These are phyloP conservation scores for Gallinago media DNA, from an alignment of 2,113 vertebrate genomes.

Conservation along the genomic window DNA sequence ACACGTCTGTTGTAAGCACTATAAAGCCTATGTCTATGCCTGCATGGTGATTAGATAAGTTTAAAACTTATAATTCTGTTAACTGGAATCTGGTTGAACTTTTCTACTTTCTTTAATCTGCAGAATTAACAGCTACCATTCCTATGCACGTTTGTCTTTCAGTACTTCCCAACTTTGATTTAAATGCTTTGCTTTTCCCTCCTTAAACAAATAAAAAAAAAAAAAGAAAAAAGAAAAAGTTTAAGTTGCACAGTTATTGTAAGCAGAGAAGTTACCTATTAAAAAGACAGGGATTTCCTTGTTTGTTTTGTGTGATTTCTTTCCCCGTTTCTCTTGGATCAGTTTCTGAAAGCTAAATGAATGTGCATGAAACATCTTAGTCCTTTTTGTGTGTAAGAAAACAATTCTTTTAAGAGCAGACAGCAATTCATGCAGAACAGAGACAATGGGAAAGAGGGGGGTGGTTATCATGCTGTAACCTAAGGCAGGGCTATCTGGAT, in stretches of 20 bases:
- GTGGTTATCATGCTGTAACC: neutral
- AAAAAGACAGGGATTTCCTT: neutral
- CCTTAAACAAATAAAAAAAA: neutral
- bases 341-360: neutral
- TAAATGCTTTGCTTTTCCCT: neutral
- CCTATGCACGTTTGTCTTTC: neutral
- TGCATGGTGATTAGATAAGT: neutral
- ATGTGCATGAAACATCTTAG: neutral
- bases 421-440: neutral
- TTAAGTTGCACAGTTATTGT: neutral
- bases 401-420: neutral
- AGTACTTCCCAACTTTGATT: neutral
- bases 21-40: rapidly evolving
- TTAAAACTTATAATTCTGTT: neutral
- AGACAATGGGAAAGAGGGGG: neutral
- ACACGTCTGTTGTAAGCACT: neutral
- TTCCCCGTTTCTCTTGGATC: neutral
- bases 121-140: neutral
- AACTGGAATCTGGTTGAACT: neutral
- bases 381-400: neutral
- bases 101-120: neutral
- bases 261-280: neutral
- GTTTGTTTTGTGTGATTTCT: neutral
- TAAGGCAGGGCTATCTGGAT: neutral
- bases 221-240: no score